Evolutionary conservation across 2,888 invertebrate genomes (phyloP).

Genomic region (Cephalotes varians): DNA sequence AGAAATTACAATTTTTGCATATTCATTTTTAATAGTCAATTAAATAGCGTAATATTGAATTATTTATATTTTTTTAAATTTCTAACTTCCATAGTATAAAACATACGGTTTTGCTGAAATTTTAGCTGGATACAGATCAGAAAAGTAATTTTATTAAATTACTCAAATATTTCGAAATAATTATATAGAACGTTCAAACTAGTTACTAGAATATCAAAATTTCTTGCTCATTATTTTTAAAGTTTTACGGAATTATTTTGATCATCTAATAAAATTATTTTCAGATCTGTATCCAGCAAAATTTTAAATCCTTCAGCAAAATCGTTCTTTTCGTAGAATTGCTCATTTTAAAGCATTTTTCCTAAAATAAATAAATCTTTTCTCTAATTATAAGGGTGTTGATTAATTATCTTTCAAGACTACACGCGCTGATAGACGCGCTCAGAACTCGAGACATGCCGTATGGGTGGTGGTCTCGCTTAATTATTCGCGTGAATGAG

Average conservation of each 20-base stretch:
- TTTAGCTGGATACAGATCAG: no score
- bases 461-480: constrained; percentile 76
- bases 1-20: constrained; percentile 62
- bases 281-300: no score
- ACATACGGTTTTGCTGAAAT: no score
- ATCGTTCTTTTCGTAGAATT: no score
- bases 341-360: constrained; percentile 3
- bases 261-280: no score
- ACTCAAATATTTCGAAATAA: no score
- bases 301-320: no score
- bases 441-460: constrained; percentile 71
- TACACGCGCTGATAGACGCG: constrained; percentile 72
- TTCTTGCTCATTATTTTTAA: no score
- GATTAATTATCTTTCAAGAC: constrained; percentile 77
- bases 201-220: no score
- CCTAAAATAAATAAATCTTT: background rate
- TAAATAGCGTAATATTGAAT: constrained; percentile 4
- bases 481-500: constrained; percentile 75
- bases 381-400: constrained; percentile 71
- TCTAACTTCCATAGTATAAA: background rate
- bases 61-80: background rate
- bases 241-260: no score
- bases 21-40: constrained; percentile 64
- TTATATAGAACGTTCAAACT: no score
- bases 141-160: no score